Percentiles rank a stretch among this genome's conserved stretches.
Evolutionary conservation across 92 coral and sea anemone genomes (phyloP).

Genomic region (Epizoanthus illoricatus): DNA sequence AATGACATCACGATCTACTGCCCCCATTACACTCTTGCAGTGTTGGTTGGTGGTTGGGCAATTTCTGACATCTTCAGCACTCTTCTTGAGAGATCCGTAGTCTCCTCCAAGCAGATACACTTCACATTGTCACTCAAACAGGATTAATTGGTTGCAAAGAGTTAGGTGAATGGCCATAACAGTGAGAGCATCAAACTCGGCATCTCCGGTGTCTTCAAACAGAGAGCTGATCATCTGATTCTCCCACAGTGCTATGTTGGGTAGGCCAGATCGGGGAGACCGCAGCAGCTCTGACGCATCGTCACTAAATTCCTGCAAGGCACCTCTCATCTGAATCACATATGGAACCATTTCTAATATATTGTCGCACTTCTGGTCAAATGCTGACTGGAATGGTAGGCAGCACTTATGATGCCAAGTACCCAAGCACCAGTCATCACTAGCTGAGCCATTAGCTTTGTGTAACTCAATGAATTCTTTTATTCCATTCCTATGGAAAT

Average conservation of each 20-base stretch:
- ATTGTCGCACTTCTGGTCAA: constrained; percentile 15
- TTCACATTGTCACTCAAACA: constrained; percentile 4
- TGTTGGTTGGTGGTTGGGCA: constrained; percentile 17
- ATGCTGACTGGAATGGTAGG: constrained; percentile 31
- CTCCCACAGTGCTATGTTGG: constrained; percentile 1
- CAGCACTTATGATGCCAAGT: constrained; percentile 12
- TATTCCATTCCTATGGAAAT: neutral
- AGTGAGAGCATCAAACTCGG: constrained; percentile 14
- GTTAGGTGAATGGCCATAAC: constrained; percentile 15
- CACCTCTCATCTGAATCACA: constrained; percentile 15
- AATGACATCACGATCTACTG: constrained; percentile 1
- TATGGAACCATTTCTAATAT: constrained; percentile 12
- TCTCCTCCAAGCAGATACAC: constrained; percentile 5
- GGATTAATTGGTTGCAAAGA: constrained; percentile 6
- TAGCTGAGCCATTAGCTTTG: constrained; percentile 1
- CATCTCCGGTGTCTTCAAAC: constrained; percentile 20
- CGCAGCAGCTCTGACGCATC: constrained; percentile 12
- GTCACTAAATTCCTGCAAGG: constrained; percentile 13
- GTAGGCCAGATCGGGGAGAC: constrained; percentile 20
- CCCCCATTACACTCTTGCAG: constrained; percentile 9
- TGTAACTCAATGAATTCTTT: neutral
- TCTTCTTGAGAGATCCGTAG: neutral
- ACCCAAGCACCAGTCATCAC: neutral
- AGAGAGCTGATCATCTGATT: constrained; percentile 10
- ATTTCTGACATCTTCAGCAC: constrained; percentile 5